Conservation (phyloP, 2,113 vertebrate genomes). For the Hemicordylus capensis region DNA sequence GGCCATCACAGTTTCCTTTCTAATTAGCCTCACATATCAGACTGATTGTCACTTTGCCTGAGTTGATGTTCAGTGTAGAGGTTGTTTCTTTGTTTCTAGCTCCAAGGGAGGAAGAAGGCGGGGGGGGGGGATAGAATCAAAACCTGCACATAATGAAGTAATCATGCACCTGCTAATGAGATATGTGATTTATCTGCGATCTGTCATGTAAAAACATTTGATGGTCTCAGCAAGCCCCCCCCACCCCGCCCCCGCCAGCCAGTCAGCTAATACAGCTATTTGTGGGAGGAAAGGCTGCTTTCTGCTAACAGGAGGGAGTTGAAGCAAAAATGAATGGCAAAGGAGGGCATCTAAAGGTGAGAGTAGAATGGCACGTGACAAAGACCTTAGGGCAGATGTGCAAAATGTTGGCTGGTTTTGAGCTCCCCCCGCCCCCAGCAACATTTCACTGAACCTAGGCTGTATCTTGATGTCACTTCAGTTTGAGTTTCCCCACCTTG, state of each 20-base stretch:
- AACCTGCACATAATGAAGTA: slow-evolving; percentile 41
- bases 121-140: neutral
- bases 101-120: slow-evolving; percentile 24
- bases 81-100: slow-evolving; percentile 56
- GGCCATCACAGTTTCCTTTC: slow-evolving; percentile 41
- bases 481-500: too few relatives aligned
- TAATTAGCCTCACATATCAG: slow-evolving; percentile 55
- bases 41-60: slow-evolving; percentile 42
- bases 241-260: too few relatives aligned
- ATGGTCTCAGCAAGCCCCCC: neutral
- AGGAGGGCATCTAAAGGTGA: neutral
- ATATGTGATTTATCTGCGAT: slow-evolving; percentile 47
- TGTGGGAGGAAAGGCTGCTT: neutral
- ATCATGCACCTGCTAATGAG: slow-evolving; percentile 59
- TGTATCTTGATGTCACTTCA: neutral
- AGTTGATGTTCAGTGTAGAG: slow-evolving; percentile 49
- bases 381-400: neutral
- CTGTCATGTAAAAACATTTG: slow-evolving; percentile 12
- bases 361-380: neutral
- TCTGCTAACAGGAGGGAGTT: too few relatives aligned
- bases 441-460: neutral
- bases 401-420: neutral
- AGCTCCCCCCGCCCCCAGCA: neutral
- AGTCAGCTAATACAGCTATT: neutral
- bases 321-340: neutral